Conservation (phyloP, 2,113 vertebrate species). For the Nannobrachium achirus region DNA sequence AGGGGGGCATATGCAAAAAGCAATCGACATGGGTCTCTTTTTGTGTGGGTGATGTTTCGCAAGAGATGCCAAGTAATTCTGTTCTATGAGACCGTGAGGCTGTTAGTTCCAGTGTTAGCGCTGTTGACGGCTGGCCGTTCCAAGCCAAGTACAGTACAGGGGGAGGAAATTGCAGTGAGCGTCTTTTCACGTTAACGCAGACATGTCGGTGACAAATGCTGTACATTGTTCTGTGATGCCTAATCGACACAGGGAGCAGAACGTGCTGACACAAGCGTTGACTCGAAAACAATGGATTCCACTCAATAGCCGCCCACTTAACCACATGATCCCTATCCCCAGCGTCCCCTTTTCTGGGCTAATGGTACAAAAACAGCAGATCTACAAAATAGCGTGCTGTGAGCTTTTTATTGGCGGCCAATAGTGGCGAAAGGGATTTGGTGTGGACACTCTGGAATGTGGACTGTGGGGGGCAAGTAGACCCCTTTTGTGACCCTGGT, state of each 20-base stretch:
- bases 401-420: too few species aligned
- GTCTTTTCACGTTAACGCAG: slow-evolving; percentile 47
- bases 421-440: too few species aligned
- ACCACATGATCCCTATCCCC: too few species aligned
- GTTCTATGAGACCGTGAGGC: slow-evolving; percentile 42
- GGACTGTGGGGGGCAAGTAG: too few species aligned
- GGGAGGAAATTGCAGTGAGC: slow-evolving; percentile 29
- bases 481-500: too few species aligned
- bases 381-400: too few species aligned
- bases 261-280: slow-evolving; percentile 59
- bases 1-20: not conserved
- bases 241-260: slow-evolving; percentile 46
- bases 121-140: slow-evolving; percentile 24
- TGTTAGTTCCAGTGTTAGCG: slow-evolving; percentile 62
- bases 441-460: too few species aligned
- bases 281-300: slow-evolving; percentile 2
- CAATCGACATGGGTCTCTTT: slow-evolving; percentile 4
- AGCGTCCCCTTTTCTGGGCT: too few species aligned
- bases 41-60: not conserved
- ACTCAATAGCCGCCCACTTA: too few species aligned
- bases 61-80: slow-evolving; percentile 40
- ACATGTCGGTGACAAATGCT: slow-evolving; percentile 61
- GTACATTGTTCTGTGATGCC: slow-evolving; percentile 43
- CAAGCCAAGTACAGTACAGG: slow-evolving; percentile 23
- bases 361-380: too few species aligned